phyloP scores from a whole-genome alignment of 1,140 invertebrate genomes.

The Bilobella aurantiaca region DNA sequence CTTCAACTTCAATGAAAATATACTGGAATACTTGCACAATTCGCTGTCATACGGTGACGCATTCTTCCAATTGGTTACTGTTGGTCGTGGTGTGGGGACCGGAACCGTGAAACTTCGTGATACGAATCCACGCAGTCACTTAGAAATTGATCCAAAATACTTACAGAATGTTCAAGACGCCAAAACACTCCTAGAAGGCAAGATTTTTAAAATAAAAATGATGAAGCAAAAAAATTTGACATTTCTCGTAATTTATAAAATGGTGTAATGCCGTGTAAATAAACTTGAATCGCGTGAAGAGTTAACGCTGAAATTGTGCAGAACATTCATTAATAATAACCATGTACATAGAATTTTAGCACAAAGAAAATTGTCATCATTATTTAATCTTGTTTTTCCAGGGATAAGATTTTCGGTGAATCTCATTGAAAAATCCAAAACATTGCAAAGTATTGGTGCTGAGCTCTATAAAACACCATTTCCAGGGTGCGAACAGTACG shows the following conservation, averaged over 20 bases:
- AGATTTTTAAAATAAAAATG: background rate
- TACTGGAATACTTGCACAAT: background rate
- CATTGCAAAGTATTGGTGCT: conserved; percentile 14
- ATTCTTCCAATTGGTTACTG: conserved; percentile 1
- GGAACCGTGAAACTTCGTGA: conserved; percentile 12
- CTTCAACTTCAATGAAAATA: background rate
- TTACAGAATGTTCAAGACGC: background rate
- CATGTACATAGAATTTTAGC: too few species aligned
- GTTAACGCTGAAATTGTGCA: too few species aligned
- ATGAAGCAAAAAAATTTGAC: too few species aligned
- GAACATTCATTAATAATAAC: too few species aligned
- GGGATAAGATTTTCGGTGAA: conserved; percentile 19
- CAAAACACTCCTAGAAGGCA: background rate
- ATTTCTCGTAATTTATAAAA: too few species aligned
- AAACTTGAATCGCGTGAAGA: too few species aligned
- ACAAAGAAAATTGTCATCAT: too few species aligned
- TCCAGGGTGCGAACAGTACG: conserved; percentile 58
- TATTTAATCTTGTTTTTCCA: background rate
- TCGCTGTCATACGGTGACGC: background rate
- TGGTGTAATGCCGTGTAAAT: too few species aligned
- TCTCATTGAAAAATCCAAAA: conserved; percentile 16
- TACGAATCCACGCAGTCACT: background rate
- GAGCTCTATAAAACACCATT: conserved; percentile 45
- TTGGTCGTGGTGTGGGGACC: background rate
- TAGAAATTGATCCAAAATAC: conserved; percentile 8